A percentile compares a stretch with the other conserved stretches of the same genome.
Conservation (phyloP, 2,113 vertebrate species). For the Leptosomus discolor region DNA sequence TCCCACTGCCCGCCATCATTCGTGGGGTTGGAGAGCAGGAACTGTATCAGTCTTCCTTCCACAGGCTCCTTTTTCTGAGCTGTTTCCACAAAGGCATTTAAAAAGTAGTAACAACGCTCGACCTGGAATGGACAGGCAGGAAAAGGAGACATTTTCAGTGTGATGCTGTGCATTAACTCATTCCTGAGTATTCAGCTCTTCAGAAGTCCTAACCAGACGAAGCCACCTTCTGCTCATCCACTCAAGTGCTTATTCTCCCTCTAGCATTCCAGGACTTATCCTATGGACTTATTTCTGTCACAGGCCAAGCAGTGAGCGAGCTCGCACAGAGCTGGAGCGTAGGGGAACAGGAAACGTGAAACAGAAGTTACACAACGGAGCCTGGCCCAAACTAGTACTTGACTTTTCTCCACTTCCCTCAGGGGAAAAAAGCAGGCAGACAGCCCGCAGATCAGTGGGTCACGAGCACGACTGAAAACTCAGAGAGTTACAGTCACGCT, state of each 20-base stretch:
- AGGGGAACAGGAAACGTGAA: not conserved
- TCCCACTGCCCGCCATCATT: constrained; percentile 98
- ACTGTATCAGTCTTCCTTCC: constrained; percentile 91
- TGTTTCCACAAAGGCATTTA: constrained; percentile 91
- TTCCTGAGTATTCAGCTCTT: not conserved
- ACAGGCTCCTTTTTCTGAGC: constrained; percentile 90
- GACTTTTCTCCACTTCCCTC: not conserved
- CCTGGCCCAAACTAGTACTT: not conserved
- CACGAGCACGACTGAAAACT: not conserved
- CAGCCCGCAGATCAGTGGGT: not conserved
- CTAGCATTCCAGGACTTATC: not conserved
- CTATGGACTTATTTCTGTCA: not conserved
- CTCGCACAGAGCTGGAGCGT: not conserved
- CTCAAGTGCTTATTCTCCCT: not conserved
- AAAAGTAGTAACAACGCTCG: constrained; percentile 93
- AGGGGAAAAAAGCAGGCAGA: not conserved
- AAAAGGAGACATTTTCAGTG: not conserved
- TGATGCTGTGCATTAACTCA: not conserved
- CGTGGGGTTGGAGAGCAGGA: constrained; percentile 89
- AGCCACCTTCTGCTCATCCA: not conserved
- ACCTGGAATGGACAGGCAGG: constrained; percentile 68
- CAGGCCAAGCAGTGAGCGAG: not conserved
- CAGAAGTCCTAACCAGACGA: not conserved
- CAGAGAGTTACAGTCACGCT: rapidly evolving
- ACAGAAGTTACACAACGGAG: not conserved